Percentiles rank a stretch among this genome's conserved stretches.
phyloP scores from a whole-genome alignment of 1,140 invertebrate species.

The Daktulosphaira vitifoliae region DNA sequence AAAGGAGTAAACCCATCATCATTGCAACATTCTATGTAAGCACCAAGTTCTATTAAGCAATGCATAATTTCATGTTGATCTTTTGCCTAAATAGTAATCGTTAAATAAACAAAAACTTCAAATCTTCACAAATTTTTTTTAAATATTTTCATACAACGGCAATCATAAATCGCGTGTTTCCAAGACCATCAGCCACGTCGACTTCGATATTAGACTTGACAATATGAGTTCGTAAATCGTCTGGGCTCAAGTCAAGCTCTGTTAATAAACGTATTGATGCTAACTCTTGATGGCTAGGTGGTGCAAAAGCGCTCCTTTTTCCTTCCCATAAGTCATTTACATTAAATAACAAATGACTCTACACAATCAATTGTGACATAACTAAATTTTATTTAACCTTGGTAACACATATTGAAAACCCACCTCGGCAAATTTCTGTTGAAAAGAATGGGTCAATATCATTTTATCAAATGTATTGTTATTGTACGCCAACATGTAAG shows the following conservation, averaged over 20 bases:
- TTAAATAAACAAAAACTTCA: neutral
- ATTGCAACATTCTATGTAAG: constrained; percentile 17
- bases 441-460: constrained; percentile 15
- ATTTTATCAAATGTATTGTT: constrained; percentile 22
- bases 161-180: constrained; percentile 22
- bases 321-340: constrained; percentile 4
- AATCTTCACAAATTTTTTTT: neutral
- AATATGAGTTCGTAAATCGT: neutral
- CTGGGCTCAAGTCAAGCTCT: neutral
- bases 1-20: constrained; percentile 29
- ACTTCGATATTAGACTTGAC: neutral
- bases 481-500: constrained; percentile 6
- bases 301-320: neutral
- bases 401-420: neutral
- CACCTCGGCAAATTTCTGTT: constrained; percentile 5
- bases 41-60: constrained; percentile 5
- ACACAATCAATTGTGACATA: neutral
- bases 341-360: neutral
- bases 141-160: neutral
- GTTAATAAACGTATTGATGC: neutral
- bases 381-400: too few relatives aligned
- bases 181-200: constrained; percentile 13
- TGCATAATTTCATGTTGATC: constrained; percentile 22
- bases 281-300: neutral
- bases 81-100: neutral